Evolutionary conservation across 2,797 vertebrate genomes (phyloP).

Genomic region (Hoplostethus mediterraneus): DNA sequence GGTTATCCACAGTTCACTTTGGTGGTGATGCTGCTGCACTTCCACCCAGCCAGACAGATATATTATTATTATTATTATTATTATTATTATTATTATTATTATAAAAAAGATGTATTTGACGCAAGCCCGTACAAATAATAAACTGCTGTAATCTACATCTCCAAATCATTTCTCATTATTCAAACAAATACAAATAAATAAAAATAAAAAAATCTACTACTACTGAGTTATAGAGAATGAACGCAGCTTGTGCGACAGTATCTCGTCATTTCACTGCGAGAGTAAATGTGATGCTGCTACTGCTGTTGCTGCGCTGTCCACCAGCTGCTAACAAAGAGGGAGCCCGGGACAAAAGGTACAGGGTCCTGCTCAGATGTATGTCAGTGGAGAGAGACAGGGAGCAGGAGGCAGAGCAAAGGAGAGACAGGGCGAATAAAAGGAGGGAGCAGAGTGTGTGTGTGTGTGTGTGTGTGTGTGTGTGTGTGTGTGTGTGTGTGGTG

Average conservation of each 20-base stretch:
- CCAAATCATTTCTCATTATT: neutral
- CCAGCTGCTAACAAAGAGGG: slow-evolving; percentile 78
- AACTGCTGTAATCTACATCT: too few species aligned
- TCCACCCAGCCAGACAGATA: slow-evolving; percentile 21
- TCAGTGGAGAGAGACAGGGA: slow-evolving; percentile 38
- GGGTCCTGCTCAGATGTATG: slow-evolving; percentile 80
- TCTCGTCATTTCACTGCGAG: slow-evolving; percentile 3
- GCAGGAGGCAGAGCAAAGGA: neutral
- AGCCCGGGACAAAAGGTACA: slow-evolving; percentile 80
- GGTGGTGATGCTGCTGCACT: slow-evolving; percentile 60
- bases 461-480: slow-evolving; percentile 35
- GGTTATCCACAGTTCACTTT: slow-evolving; percentile 84
- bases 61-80: neutral
- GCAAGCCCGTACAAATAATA: neutral
- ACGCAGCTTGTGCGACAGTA: neutral
- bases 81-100: neutral
- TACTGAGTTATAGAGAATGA: neutral
- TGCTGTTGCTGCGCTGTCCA: slow-evolving; percentile 66
- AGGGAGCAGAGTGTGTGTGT: slow-evolving; percentile 7
- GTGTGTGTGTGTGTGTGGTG: slow-evolving; percentile 36
- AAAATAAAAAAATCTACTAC: too few species aligned
- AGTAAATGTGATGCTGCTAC: slow-evolving; percentile 32
- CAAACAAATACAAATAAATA: neutral
- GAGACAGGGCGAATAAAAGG: neutral
- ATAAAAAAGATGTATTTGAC: too few species aligned